Evolutionary conservation across 2,797 vertebrate genomes (phyloP).

Genomic region (Masticophis lateralis): DNA sequence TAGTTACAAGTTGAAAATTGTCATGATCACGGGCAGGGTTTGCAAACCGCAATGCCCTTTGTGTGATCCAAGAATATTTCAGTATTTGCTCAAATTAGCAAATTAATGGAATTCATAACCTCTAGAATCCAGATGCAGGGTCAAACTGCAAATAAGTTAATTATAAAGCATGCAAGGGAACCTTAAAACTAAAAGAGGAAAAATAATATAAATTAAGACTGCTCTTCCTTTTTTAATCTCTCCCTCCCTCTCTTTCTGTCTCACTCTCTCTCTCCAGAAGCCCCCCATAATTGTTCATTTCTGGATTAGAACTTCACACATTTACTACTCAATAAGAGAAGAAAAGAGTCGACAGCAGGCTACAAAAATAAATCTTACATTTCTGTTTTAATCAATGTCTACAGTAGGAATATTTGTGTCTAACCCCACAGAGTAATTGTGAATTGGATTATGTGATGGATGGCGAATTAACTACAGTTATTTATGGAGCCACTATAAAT

Average conservation of each 20-base stretch:
- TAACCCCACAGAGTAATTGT: not conserved
- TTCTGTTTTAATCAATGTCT: not conserved
- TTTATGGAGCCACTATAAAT: not conserved
- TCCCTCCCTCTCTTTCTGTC: not conserved
- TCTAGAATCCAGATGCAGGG: not conserved
- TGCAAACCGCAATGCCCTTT: not conserved
- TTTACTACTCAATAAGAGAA: not conserved
- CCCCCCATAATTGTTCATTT: not conserved
- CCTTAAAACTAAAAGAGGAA: not conserved
- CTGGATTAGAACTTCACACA: not conserved
- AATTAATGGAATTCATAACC: not conserved
- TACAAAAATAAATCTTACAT: not conserved
- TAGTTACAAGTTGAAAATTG: not conserved
- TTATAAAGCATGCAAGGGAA: not conserved
- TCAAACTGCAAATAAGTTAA: not conserved
- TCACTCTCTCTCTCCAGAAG: not conserved
- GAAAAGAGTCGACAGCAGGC: not conserved
- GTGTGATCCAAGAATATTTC: not conserved
- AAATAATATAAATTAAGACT: not conserved
- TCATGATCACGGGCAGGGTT: not conserved
- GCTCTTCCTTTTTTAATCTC: not conserved
- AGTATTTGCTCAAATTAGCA: not conserved
- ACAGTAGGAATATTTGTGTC: not conserved
- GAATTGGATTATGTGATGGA: not conserved
- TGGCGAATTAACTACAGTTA: not conserved